A percentile compares a stretch with the other conserved stretches of the same genome.
These are phyloP conservation scores for Eriosoma lanigerum DNA, from an alignment of 1,140 invertebrate species.

Conservation along the genomic window DNA sequence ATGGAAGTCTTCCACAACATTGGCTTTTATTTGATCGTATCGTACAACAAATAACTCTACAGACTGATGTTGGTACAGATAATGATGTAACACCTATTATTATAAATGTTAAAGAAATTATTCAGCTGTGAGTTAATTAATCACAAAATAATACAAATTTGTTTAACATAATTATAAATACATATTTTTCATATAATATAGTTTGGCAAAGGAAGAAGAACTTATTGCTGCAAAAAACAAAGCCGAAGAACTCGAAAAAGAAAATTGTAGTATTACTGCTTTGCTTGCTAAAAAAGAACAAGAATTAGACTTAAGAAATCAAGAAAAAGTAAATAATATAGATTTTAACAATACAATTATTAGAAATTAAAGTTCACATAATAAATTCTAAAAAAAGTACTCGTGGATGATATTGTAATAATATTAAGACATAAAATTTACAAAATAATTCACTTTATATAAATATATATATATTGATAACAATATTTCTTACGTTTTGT, in stretches of 20 bases:
- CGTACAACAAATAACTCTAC: conserved; percentile 93
- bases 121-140: conserved; percentile 68
- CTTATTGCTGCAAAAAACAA: conserved; percentile 82
- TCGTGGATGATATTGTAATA: too few species aligned
- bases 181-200: conserved; percentile 54
- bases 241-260: conserved; percentile 83
- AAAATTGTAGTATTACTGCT: conserved; percentile 83
- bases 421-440: too few species aligned
- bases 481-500: too few species aligned
- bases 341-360: too few species aligned
- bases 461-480: too few species aligned
- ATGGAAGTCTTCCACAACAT: conserved; percentile 81
- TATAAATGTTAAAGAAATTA: conserved; percentile 89
- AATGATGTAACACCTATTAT: conserved; percentile 81
- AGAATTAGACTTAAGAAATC: conserved; percentile 82
- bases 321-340: conserved; percentile 78
- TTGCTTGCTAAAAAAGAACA: conserved; percentile 90
- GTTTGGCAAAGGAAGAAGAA: conserved; percentile 90
- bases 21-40: conserved; percentile 94
- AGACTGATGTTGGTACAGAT: conserved; percentile 73
- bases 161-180: neutral
- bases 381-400: too few species aligned
- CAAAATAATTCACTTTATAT: too few species aligned
- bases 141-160: neutral
- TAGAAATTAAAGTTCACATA: too few species aligned